phyloP scores from a whole-genome alignment of 2,888 invertebrate species.

The Euplexia lucipara region DNA sequence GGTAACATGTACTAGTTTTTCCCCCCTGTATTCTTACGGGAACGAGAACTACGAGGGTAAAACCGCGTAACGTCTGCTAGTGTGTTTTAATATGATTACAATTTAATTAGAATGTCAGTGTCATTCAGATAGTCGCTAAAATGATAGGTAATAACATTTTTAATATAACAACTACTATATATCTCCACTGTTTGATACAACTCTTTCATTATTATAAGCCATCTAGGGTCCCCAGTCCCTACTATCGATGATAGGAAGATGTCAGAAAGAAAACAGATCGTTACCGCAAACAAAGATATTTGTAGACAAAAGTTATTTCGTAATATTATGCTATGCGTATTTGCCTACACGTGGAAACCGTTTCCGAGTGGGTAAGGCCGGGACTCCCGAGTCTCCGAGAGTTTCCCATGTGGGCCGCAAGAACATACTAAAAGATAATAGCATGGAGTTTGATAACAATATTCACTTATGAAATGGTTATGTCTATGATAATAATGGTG shows the following conservation, averaged over 20 bases:
- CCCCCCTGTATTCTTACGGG: too few species aligned
- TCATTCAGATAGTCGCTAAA: too few species aligned
- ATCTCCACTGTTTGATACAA: too few species aligned
- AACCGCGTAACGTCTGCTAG: too few species aligned
- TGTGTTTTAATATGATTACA: too few species aligned
- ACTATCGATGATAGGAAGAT: neutral
- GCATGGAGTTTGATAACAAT: slow-evolving; percentile 18
- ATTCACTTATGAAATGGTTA: slow-evolving; percentile 24
- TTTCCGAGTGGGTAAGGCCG: neutral
- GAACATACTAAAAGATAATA: slow-evolving; percentile 16
- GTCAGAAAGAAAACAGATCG: neutral
- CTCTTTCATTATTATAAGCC: too few species aligned
- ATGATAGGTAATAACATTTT: too few species aligned
- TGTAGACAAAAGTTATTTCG: neutral
- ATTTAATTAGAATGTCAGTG: too few species aligned
- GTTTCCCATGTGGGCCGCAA: slow-evolving; percentile 21
- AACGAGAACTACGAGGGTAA: too few species aligned
- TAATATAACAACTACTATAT: too few species aligned
- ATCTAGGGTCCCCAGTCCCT: neutral
- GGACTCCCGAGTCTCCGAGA: too few species aligned
- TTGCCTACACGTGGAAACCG: neutral
- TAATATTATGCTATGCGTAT: neutral
- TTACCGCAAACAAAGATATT: neutral
- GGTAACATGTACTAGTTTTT: too few species aligned
- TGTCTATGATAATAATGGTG: slow-evolving; percentile 2